Percentiles rank a stretch among this genome's conserved stretches.
These are phyloP conservation scores for Nothobranchius kuhntae DNA, from an alignment of 2,113 vertebrate genomes.

Conservation along the genomic window DNA sequence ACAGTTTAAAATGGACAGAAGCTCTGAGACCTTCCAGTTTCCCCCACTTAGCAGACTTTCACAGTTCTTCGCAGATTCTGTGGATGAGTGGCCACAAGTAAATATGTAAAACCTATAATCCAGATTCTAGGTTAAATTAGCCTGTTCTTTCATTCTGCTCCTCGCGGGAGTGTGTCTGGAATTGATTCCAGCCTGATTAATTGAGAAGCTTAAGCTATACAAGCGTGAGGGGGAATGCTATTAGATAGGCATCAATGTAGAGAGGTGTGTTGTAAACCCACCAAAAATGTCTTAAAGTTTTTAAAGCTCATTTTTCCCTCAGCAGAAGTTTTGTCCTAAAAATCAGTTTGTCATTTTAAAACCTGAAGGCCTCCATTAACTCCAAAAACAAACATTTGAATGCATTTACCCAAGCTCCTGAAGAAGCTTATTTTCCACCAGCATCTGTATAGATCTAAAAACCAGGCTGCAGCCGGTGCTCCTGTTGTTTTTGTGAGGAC, in stretches of 20 bases:
- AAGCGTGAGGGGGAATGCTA: slow-evolving; percentile 70
- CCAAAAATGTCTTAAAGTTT: slow-evolving; percentile 35
- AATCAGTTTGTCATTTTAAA: not conserved
- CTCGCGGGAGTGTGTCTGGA: slow-evolving; percentile 66
- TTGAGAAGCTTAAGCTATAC: slow-evolving; percentile 76
- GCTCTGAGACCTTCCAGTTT: slow-evolving; percentile 33
- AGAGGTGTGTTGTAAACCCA: slow-evolving; percentile 33
- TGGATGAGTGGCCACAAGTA: slow-evolving; percentile 64
- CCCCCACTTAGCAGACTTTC: slow-evolving; percentile 61
- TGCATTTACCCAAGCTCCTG: slow-evolving; percentile 63
- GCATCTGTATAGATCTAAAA: slow-evolving; percentile 57
- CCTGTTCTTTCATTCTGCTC: slow-evolving; percentile 48
- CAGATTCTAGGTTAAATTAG: slow-evolving; percentile 61
- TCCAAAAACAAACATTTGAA: slow-evolving; percentile 39
- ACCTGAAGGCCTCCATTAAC: slow-evolving; percentile 39
- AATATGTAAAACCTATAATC: slow-evolving; percentile 80
- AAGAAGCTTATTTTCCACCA: slow-evolving; percentile 75
- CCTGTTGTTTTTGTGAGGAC: slow-evolving; percentile 26
- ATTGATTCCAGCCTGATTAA: slow-evolving; percentile 80
- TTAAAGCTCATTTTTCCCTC: not conserved
- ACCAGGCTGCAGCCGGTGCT: slow-evolving; percentile 66
- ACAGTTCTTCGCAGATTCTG: slow-evolving; percentile 65
- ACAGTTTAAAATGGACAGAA: slow-evolving; percentile 51
- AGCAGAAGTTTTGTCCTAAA: not conserved
- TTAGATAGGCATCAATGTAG: slow-evolving; percentile 62